Percentiles rank a stretch among this genome's conserved stretches.
Evolutionary conservation across 2,888 invertebrate genomes (phyloP).

Genomic region (Netelia inedita): DNA sequence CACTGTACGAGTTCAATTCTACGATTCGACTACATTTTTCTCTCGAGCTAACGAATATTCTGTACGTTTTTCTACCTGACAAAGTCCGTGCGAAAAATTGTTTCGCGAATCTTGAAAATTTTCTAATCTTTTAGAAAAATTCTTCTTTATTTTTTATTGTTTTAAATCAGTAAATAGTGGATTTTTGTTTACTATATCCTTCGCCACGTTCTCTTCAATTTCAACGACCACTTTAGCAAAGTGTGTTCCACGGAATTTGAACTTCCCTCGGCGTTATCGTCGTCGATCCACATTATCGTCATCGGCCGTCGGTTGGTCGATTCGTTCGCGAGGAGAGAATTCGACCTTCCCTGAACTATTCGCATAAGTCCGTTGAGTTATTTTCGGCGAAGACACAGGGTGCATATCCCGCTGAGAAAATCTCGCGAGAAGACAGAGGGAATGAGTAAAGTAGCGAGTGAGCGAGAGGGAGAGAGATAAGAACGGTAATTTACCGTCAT

Average conservation of each 20-base stretch:
- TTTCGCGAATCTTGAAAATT: too few species aligned
- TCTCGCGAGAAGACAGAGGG: constrained; percentile 1
- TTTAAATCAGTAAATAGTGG: neutral
- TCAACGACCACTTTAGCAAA: too few species aligned
- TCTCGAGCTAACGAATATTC: too few species aligned
- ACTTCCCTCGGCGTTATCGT: too few species aligned
- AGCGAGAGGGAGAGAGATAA: constrained; percentile 35
- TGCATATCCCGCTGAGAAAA: constrained; percentile 32
- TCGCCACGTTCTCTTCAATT: too few species aligned
- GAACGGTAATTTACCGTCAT: constrained; percentile 67
- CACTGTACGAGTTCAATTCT: neutral
- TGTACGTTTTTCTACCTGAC: too few species aligned
- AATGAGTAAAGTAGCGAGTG: neutral
- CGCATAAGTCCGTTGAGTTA: constrained; percentile 27
- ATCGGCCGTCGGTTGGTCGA: too few species aligned
- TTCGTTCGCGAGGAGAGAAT: neutral
- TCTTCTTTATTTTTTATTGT: neutral
- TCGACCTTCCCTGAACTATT: neutral
- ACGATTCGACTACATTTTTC: neutral
- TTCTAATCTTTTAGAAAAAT: neutral
- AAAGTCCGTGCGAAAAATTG: too few species aligned
- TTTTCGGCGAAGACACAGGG: constrained; percentile 48
- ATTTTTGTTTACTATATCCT: too few species aligned
- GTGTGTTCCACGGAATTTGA: too few species aligned
- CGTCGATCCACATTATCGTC: too few species aligned